Evolutionary conservation across 2,797 vertebrate genomes (phyloP), one percentile per base, ranked within the genome.

Genomic region (Podarcis siculus): DNA sequence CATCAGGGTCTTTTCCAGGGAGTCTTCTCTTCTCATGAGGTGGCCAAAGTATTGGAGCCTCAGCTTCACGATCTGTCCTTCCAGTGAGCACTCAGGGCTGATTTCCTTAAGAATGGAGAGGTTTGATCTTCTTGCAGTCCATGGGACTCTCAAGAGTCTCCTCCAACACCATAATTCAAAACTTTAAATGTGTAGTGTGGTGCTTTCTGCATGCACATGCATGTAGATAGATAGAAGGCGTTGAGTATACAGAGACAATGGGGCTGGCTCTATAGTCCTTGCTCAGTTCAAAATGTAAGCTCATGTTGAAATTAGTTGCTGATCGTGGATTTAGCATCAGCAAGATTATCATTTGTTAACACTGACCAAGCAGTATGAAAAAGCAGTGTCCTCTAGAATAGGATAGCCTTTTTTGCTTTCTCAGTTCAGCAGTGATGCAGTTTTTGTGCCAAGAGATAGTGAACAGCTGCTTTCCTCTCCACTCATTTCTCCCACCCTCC

Each of bases 381-480:
- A 83, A 67, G 87, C 23, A 83, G 12, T 27, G 85, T 58, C 87
- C 45, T 39, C 64, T 37, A 61, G 30, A 83, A 72, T 58, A 39
- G 49, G 6, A 80, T 8, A 32, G 6, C 8, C 27, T 66, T 78
- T 72, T 66, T 49, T 89, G 30, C 86, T 76, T 90, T 83, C 72
- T 82, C n/a, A 69, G 42, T 72, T 72, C 30, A 25, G 2, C 86
- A 66, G 32, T 3, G 35, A 25, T 89, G 72, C 35, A 79, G 10
- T 69, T 88, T 90, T 37, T 23, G 39, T 87, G 80, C 37, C n/a
- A 92, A 87, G 45, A 80, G 45, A 32, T 64, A 55, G 71, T 75
- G 17, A 89, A 37, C 76, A 83, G 73, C 91, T 87, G 82, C 27
- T 82, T 30, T 69, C 81, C 87, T 89, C 72, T 86, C n/a, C 45